These are phyloP conservation scores for Siphlonurus alternatus DNA, from an alignment of 2,888 invertebrate species.

Conservation along the genomic window DNA sequence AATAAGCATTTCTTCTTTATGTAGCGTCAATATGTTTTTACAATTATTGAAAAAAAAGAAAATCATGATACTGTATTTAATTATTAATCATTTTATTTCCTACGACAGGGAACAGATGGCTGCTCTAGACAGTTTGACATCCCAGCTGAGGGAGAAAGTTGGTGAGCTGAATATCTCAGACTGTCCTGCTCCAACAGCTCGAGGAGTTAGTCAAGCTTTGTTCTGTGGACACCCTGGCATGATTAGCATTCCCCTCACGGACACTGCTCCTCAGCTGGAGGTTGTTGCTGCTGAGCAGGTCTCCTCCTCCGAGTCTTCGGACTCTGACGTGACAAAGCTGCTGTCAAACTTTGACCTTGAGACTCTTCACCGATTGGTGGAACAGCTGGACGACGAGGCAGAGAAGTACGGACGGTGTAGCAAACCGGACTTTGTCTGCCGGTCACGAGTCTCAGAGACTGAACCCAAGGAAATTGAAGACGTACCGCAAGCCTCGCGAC, in stretches of 20 bases:
- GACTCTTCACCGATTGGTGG: neutral
- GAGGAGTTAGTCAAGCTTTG: too few relatives aligned
- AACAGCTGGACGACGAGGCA: neutral
- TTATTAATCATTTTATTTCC: too few relatives aligned
- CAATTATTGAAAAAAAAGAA: too few relatives aligned
- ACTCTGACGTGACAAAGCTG: conserved; percentile 1
- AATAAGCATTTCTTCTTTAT: too few relatives aligned
- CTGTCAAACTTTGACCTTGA: neutral
- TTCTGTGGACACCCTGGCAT: too few relatives aligned
- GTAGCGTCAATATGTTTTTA: too few relatives aligned
- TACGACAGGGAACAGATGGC: neutral
- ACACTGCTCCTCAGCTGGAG: too few relatives aligned
- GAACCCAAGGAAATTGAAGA: neutral
- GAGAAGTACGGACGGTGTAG: neutral
- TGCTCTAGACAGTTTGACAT: neutral
- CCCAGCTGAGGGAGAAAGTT: neutral
- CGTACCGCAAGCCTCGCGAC: conserved; percentile 21
- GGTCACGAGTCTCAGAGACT: neutral
- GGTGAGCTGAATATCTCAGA: too few relatives aligned
- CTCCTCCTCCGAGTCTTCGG: neutral
- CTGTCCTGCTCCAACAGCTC: too few relatives aligned
- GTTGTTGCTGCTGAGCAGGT: too few relatives aligned
- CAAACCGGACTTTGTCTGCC: neutral
- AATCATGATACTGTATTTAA: too few relatives aligned
- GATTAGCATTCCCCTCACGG: too few relatives aligned